These are phyloP conservation scores for Trichomycterus rosablanca DNA, from an alignment of 2,113 vertebrate species.

Conservation along the genomic window DNA sequence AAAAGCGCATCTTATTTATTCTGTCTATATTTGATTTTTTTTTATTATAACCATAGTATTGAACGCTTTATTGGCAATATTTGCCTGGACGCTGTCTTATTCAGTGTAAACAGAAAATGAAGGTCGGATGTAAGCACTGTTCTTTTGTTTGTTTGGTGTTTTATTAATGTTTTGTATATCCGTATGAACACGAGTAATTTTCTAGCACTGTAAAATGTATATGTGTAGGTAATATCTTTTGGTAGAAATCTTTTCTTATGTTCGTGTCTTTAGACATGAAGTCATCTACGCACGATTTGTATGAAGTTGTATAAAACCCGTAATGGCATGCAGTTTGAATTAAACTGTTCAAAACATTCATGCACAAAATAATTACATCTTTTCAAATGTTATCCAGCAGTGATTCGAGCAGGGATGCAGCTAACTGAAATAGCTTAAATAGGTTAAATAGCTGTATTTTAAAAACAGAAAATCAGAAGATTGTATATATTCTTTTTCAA, in stretches of 20 bases:
- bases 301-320: conserved; percentile 65
- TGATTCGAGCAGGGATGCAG: background rate
- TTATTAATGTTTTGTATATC: conserved; percentile 49
- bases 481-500: too few species aligned
- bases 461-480: too few species aligned
- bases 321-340: conserved; percentile 59
- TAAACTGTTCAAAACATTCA: conserved; percentile 49
- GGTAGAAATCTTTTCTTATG: conserved; percentile 56
- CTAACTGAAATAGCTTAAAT: background rate
- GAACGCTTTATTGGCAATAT: conserved; percentile 93
- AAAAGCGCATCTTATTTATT: conserved; percentile 95
- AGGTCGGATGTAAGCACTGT: conserved; percentile 71
- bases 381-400: background rate
- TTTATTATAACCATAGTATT: conserved; percentile 77
- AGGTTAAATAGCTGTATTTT: background rate
- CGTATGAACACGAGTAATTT: conserved; percentile 69
- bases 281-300: conserved; percentile 80
- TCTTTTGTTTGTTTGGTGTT: conserved; percentile 57
- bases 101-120: conserved; percentile 64
- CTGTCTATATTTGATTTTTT: conserved; percentile 70
- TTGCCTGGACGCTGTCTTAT: conserved; percentile 83
- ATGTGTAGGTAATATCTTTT: conserved; percentile 63
- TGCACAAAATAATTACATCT: conserved; percentile 4
- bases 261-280: conserved; percentile 51
- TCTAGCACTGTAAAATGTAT: conserved; percentile 89